phyloP scores from a whole-genome alignment of 2,113 vertebrate species.

The Grus americana region DNA sequence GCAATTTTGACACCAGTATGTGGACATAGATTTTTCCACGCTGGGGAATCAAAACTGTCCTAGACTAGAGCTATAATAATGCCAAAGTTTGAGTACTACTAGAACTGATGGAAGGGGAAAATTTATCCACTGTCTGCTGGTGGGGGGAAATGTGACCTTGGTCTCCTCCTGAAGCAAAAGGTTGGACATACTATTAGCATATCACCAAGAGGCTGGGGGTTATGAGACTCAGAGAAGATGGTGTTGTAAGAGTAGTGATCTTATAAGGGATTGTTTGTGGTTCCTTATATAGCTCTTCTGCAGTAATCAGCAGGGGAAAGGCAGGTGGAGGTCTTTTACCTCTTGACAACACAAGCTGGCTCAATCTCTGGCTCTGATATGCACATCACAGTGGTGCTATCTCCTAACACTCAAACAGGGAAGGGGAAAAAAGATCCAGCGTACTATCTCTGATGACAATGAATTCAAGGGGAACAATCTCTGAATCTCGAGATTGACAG shows the following conservation, averaged over 20 bases:
- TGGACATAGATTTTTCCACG: background rate
- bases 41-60: background rate
- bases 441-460: background rate
- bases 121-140: background rate
- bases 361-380: background rate
- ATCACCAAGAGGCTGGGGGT: background rate
- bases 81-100: background rate
- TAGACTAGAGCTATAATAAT: background rate
- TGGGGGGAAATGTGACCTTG: background rate
- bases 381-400: background rate
- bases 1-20: background rate
- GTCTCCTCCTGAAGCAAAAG: background rate
- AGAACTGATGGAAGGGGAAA: background rate
- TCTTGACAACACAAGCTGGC: background rate
- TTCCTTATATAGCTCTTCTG: background rate
- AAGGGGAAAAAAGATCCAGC: background rate
- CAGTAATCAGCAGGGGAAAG: background rate
- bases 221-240: background rate
- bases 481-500: background rate
- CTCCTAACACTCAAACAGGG: background rate
- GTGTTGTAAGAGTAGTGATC: background rate
- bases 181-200: background rate
- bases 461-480: background rate
- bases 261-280: background rate
- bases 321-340: background rate